Evolutionary conservation across 2,797 vertebrate genomes (phyloP), one percentile per base, ranked within the genome.

Genomic region (Parauchenoglanis ngamensis): DNA sequence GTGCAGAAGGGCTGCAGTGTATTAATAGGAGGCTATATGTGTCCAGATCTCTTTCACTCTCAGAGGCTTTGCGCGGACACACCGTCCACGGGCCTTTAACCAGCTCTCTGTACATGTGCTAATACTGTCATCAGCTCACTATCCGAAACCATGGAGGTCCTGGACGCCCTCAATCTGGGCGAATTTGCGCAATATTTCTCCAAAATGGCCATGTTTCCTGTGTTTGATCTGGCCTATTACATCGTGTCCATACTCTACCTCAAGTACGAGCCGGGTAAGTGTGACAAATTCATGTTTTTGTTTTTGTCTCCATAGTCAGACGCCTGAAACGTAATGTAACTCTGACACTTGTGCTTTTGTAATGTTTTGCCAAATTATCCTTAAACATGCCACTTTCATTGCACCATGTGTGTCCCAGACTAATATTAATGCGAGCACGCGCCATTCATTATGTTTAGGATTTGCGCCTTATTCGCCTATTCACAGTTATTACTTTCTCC

Each of bases 171-270:
- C 63, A 98, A 97, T 94, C 91, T 98, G 94, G 96, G 96, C 89
- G 98, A 99, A 87, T 92, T 97, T 84, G 94, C 96, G 88, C 96
- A 96, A 49, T 95, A 95, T 91, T 99, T 99, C 94, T 97, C 98
- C 57, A 96, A 97, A 91, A 95, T 99, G 93, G 97, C 97, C 86
- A 96, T 98, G 92, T 99, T 98, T 94, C 98, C 98, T 0, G 95
- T 98, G 7, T 99, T 99, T 93, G 98, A 99, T 93, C 88, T 98
- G 54, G 97, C 97, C 54, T 99, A 99, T 91, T 99, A 98, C 95
- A 97, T 99, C 92, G 96, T 99, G 90, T 99, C 98, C 90, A 95
- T 99, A 91, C 96, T 99, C 93, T 99, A 99, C 96, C 97, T 99
- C 94, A 98, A 98, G 92, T 98, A 98, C 92, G 98, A 99, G 94